A percentile compares a stretch with the other conserved stretches of the same genome.
Evolutionary conservation across 2,797 vertebrate species (phyloP).

Genomic region (Chromis chromis): DNA sequence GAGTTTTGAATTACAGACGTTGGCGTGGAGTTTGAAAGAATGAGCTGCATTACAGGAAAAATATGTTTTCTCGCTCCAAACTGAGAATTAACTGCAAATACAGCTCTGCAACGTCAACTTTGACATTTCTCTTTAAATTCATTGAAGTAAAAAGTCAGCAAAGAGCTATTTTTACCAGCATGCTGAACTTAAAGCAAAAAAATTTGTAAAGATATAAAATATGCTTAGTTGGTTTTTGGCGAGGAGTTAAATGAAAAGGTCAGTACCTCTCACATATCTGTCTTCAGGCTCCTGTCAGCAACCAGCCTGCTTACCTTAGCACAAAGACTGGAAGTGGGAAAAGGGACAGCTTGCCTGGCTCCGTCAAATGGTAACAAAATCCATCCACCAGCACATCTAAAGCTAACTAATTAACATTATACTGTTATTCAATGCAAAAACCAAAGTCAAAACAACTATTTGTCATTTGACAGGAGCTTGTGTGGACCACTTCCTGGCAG

Average conservation of each 20-base stretch:
- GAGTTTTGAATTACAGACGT: not conserved
- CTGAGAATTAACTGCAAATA: not conserved
- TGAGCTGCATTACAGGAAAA: not conserved
- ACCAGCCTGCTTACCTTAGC: not conserved
- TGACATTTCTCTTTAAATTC: not conserved
- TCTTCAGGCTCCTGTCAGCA: not conserved
- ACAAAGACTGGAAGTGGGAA: not conserved
- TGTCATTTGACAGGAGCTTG: not conserved
- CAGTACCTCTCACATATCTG: not conserved
- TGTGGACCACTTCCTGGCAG: too few relatives aligned
- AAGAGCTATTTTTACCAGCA: not conserved
- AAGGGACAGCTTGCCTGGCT: not conserved
- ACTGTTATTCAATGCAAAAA: not conserved
- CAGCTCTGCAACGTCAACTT: not conserved
- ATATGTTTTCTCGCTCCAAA: not conserved
- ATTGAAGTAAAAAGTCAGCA: not conserved
- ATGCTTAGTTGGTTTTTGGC: not conserved
- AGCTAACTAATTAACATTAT: not conserved
- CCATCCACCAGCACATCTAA: not conserved
- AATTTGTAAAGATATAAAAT: not conserved
- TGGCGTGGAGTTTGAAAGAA: not conserved
- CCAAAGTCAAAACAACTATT: not conserved
- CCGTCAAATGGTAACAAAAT: constrained; percentile 9
- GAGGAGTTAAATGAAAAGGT: not conserved
- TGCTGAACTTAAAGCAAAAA: not conserved